Evolutionary conservation across 2,888 invertebrate species (phyloP), one percentile per base, ranked within the genome.

Genomic region (Hetaerina titia): DNA sequence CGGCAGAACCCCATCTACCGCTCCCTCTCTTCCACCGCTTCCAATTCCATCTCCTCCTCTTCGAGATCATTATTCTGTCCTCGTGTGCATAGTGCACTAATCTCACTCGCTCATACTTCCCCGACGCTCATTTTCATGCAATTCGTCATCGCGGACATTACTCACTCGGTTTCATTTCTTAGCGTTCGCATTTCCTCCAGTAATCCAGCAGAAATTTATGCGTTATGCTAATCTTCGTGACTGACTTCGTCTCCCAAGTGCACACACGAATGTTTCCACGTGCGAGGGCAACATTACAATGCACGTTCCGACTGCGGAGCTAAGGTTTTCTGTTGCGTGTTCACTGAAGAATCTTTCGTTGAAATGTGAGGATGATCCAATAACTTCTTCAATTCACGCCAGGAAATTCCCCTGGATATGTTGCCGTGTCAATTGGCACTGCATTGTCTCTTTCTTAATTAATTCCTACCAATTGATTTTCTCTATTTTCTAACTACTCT

Each of bases 201-300:
- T 31, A 81, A 69, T 69, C 69, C 69, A 69, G n/a, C 69, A 9
- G 69, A n/a, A 69, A 81, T 81, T 81, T 81, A 81, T 81, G 81
- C 31, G 81, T 31, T 81, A 81, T 81, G 81, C 25, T 81, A 81
- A 81, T 81, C 31, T 31, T 13, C 81, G 81, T 13, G 81, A 81
- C 81, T 81, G 81, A 81, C 25, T 81, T 81, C 81, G 25, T 81
- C 81, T 81, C 25, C 25, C 9, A 31, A 9, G 81, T 81, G 31
- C 81, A 81, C 25, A 25, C 81, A 81, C 11, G 81, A 25, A 31
- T 81, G 81, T 81, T 31, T 81, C 31, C 25, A 81, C 25, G 81
- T 31, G 25, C 81, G 9, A 11, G 2, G 19, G 13, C 22, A 31
- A 31, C 2, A 15, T 31, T 31, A 15, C 81, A 81, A 81, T 81